Percentiles rank a stretch among this genome's conserved stretches.
Evolutionary conservation across 2,888 invertebrate species (phyloP).

Genomic region (Mythimna impura): DNA sequence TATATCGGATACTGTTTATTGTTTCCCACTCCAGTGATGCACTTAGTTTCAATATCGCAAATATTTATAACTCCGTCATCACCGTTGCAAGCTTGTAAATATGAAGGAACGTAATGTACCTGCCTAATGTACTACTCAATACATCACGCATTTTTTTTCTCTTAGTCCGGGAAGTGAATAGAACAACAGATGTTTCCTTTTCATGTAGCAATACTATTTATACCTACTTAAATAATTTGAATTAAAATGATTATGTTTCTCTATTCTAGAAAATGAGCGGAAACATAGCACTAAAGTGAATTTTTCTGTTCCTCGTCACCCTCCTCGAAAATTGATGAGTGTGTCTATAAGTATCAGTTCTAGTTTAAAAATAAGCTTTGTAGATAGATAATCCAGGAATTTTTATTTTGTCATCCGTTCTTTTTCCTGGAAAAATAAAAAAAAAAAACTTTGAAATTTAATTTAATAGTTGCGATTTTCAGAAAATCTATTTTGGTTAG

Average conservation of each 20-base stretch:
- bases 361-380: constrained; percentile 39
- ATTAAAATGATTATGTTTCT: constrained; percentile 65
- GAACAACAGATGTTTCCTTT: constrained; percentile 77
- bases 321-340: constrained; percentile 57
- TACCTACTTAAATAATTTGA: constrained; percentile 56
- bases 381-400: constrained; percentile 36
- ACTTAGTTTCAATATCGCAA: constrained; percentile 59
- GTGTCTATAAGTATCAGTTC: constrained; percentile 17
- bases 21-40: constrained; percentile 55
- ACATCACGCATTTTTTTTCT: constrained; percentile 50
- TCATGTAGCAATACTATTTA: constrained; percentile 67
- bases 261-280: constrained; percentile 75
- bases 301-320: constrained; percentile 71
- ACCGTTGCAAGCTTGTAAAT: constrained; percentile 47
- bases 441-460: too few species aligned
- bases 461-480: neutral
- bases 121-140: constrained; percentile 34
- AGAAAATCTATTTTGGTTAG: neutral
- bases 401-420: constrained; percentile 23
- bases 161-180: constrained; percentile 55
- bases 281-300: constrained; percentile 67
- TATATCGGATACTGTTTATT: constrained; percentile 62
- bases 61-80: constrained; percentile 60
- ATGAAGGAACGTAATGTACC: constrained; percentile 40
- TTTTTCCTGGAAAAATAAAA: constrained; percentile 2